Evolutionary conservation across 2,888 invertebrate species (phyloP).

Genomic region (Ormyrus labotus): DNA sequence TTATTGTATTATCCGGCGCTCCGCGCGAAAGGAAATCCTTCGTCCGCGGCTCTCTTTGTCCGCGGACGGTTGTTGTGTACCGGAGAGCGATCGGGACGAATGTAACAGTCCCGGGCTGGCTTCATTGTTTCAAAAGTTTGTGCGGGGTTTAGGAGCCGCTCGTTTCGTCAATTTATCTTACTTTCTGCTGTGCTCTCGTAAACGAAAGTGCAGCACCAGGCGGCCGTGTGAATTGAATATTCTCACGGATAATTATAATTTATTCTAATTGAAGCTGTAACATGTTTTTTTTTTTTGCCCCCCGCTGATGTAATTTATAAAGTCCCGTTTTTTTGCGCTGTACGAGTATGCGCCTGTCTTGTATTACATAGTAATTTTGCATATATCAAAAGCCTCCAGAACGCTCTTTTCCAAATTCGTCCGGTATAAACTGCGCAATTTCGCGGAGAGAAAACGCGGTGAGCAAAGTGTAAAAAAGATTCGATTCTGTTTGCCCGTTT

Average conservation of each 20-base stretch:
- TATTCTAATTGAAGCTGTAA: constrained; percentile 19
- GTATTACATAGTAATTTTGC: too few species aligned
- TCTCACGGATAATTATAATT: constrained; percentile 48
- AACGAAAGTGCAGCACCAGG: not conserved
- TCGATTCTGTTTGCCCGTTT: too few species aligned
- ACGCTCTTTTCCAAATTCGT: too few species aligned
- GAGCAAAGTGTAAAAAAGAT: too few species aligned
- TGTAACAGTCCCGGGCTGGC: too few species aligned
- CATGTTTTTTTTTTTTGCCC: not conserved
- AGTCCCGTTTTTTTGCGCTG: not conserved
- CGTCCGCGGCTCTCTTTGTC: not conserved
- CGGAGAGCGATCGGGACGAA: too few species aligned
- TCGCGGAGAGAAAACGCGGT: too few species aligned
- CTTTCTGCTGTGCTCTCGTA: not conserved
- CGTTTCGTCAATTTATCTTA: constrained; percentile 3
- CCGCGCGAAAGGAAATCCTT: constrained; percentile 3
- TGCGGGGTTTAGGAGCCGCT: not conserved
- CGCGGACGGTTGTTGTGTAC: too few species aligned
- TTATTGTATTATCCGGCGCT: not conserved
- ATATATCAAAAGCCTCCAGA: too few species aligned
- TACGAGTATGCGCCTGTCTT: not conserved
- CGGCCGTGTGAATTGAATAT: constrained; percentile 40
- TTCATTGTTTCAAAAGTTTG: too few species aligned
- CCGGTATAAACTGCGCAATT: too few species aligned
- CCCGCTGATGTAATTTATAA: not conserved